These are phyloP conservation scores for Oxyura jamaicensis DNA, from an alignment of 2,113 vertebrate genomes.

Conservation along the genomic window DNA sequence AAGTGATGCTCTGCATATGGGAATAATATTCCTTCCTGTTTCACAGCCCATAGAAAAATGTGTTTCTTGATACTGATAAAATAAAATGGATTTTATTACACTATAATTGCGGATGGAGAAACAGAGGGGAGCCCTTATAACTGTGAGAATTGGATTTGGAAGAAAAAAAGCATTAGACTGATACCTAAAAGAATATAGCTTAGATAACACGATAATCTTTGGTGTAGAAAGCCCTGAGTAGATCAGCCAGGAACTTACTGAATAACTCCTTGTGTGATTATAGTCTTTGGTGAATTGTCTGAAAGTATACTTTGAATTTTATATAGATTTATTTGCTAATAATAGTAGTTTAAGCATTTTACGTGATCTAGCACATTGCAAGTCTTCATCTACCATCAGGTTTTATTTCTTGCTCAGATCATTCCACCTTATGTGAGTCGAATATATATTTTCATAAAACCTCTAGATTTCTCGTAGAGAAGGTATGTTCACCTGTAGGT, in stretches of 20 bases:
- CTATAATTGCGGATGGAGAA: not conserved
- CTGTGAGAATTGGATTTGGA: not conserved
- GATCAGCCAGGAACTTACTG: not conserved
- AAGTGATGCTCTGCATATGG: not conserved
- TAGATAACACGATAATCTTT: not conserved
- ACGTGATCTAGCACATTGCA: not conserved
- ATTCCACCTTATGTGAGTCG: not conserved
- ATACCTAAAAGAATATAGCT: not conserved
- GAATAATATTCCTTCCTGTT: not conserved
- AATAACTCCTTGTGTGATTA: not conserved
- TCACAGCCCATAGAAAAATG: not conserved
- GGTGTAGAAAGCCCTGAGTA: not conserved
- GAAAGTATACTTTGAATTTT: not conserved
- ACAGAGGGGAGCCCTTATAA: not conserved
- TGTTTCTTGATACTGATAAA: not conserved
- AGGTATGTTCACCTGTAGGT: not conserved
- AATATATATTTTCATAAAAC: not conserved
- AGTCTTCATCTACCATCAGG: not conserved
- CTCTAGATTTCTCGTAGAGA: not conserved
- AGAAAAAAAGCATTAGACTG: not conserved
- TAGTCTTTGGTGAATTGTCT: not conserved
- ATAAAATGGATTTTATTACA: not conserved
- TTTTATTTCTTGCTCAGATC: not conserved
- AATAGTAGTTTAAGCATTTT: not conserved
- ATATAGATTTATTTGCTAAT: conserved; percentile 3